These are phyloP conservation scores for Haplotaxodon microlepis DNA, from an alignment of 2,113 vertebrate species.

Conservation along the genomic window DNA sequence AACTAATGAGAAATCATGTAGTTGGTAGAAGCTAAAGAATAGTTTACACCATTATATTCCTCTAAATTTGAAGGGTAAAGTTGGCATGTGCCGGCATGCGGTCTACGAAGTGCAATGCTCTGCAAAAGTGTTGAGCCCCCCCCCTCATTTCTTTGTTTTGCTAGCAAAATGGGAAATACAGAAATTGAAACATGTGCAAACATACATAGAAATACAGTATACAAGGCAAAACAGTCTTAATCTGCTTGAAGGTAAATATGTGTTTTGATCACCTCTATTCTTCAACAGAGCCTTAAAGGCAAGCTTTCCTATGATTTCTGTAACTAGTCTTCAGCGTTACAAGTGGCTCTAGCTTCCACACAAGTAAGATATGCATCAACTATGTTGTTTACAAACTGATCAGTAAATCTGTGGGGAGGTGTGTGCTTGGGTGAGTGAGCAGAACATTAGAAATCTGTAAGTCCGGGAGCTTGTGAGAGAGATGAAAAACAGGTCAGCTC, in stretches of 20 bases:
- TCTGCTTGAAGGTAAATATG: background rate
- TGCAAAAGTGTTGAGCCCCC: background rate
- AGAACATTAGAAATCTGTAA: background rate
- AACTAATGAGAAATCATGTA: background rate
- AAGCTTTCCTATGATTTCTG: background rate
- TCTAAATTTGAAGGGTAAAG: background rate
- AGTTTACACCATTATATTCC: background rate
- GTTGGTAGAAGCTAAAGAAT: background rate
- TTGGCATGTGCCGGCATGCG: background rate
- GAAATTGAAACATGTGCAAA: background rate
- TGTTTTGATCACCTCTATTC: background rate
- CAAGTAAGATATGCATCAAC: background rate
- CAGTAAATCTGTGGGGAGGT: background rate
- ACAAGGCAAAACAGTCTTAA: background rate
- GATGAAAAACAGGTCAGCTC: background rate
- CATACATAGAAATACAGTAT: background rate
- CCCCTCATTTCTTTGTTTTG: background rate
- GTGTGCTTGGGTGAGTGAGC: background rate
- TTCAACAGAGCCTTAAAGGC: background rate
- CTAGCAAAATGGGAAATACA: background rate
- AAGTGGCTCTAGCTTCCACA: background rate
- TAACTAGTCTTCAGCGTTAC: background rate
- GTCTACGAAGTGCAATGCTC: background rate
- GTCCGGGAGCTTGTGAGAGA: background rate
- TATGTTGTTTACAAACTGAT: background rate